Conservation (phyloP, 2,797 vertebrate genomes). For the Buceros bicornis region DNA sequence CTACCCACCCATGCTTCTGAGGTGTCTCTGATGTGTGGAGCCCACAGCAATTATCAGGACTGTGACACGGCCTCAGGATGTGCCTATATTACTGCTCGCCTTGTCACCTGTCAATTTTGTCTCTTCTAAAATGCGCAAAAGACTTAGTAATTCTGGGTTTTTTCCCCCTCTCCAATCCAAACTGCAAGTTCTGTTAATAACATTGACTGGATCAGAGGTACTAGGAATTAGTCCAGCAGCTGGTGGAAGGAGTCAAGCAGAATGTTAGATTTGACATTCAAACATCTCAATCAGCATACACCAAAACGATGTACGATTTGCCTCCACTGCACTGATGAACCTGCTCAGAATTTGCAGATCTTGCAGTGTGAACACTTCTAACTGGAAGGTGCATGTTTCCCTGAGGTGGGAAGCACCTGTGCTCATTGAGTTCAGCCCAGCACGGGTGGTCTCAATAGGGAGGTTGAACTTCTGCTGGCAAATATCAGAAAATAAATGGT, state of each 20-base stretch:
- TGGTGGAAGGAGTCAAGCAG: neutral
- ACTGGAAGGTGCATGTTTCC: neutral
- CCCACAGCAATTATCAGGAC: neutral
- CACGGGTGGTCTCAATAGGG: neutral
- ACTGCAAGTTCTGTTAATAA: neutral
- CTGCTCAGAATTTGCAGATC: neutral
- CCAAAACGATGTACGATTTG: neutral
- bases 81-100: neutral
- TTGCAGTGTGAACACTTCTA: neutral
- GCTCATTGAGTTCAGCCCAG: neutral
- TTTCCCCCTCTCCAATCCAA: neutral
- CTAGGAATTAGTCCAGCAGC: neutral
- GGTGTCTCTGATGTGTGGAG: neutral
- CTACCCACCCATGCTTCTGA: neutral
- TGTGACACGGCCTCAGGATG: neutral
- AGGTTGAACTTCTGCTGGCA: neutral
- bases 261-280: conserved; percentile 18
- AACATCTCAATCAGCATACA: neutral
- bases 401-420: neutral
- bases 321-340: neutral
- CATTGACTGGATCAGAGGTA: neutral
- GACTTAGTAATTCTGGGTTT: neutral
- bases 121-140: neutral
- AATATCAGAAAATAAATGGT: neutral
- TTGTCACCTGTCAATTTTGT: neutral